A percentile compares a stretch with the other conserved stretches of the same genome.
These are phyloP conservation scores for Paradoxurus hermaphroditus DNA, from an alignment of 2,113 vertebrate species.

Conservation along the genomic window DNA sequence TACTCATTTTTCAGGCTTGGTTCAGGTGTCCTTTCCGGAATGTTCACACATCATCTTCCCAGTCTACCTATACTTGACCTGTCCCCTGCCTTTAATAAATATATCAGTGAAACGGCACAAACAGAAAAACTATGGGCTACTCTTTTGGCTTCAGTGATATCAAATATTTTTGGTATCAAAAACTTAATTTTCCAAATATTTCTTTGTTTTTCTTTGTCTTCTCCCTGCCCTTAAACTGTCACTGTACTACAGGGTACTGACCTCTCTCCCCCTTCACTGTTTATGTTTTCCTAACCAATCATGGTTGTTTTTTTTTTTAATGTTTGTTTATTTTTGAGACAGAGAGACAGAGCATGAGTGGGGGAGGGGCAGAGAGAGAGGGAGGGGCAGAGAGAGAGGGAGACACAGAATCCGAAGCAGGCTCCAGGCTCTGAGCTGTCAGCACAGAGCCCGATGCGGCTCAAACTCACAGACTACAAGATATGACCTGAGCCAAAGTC, in stretches of 20 bases:
- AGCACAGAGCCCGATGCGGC: no score
- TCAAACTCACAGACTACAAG: no score
- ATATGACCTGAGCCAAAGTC: no score
- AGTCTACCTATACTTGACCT: background rate
- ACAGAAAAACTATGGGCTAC: background rate
- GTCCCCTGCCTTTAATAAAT: background rate
- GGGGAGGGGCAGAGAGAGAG: no score
- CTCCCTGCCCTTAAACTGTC: background rate
- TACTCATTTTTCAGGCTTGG: constrained; percentile 8
- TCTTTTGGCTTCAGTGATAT: constrained; percentile 9
- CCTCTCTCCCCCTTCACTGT: background rate
- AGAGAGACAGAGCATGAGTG: no score
- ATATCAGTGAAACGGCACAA: background rate
- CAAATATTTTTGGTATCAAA: background rate
- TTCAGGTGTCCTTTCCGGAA: background rate
- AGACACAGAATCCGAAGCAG: no score
- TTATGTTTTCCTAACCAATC: constrained; percentile 4
- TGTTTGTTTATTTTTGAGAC: no score
- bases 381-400: no score
- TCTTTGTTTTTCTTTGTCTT: background rate
- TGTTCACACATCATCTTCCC: background rate
- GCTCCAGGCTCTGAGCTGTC: no score
- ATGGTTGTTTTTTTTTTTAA: no score
- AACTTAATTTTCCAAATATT: background rate
- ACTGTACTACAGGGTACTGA: background rate